phyloP scores from a whole-genome alignment of 2,113 vertebrate genomes.

The Misgurnus mizolepis region DNA sequence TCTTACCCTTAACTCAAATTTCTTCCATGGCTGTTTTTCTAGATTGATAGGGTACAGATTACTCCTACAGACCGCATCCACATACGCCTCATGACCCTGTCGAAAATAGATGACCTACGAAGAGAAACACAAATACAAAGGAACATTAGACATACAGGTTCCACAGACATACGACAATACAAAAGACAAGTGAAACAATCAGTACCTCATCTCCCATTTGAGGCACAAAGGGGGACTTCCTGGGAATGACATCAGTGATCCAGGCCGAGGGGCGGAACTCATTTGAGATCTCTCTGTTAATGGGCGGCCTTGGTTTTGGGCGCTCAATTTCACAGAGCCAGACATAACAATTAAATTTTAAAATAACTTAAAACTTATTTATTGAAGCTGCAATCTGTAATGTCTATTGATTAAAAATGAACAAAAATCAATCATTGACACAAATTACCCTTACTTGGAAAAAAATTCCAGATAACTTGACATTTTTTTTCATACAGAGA shows the following conservation, averaged over 20 bases:
- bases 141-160: not conserved
- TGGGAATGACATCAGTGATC: slow-evolving; percentile 92
- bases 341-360: slow-evolving; percentile 8
- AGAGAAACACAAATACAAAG: not conserved
- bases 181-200: not conserved
- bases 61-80: slow-evolving; percentile 87
- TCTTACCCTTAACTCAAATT: slow-evolving; percentile 87
- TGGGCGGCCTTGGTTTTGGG: slow-evolving; percentile 71
- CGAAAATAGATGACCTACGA: slow-evolving; percentile 94
- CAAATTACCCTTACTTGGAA: too few relatives aligned
- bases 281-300: slow-evolving; percentile 77
- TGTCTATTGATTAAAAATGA: too few relatives aligned
- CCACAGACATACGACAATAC: not conserved
- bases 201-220: slow-evolving; percentile 96
- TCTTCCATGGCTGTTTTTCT: slow-evolving; percentile 93
- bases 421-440: too few relatives aligned
- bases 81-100: slow-evolving; percentile 95
- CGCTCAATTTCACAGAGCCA: slow-evolving; percentile 54
- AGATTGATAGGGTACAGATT: slow-evolving; percentile 88
- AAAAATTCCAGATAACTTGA: too few relatives aligned
- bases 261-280: slow-evolving; percentile 89
- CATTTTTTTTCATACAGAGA: not conserved
- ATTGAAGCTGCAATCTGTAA: too few relatives aligned
- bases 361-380: too few relatives aligned
- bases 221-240: slow-evolving; percentile 94